These are phyloP conservation scores for Paramisgurnus dabryanus DNA, from an alignment of 2,113 vertebrate genomes.

Conservation along the genomic window DNA sequence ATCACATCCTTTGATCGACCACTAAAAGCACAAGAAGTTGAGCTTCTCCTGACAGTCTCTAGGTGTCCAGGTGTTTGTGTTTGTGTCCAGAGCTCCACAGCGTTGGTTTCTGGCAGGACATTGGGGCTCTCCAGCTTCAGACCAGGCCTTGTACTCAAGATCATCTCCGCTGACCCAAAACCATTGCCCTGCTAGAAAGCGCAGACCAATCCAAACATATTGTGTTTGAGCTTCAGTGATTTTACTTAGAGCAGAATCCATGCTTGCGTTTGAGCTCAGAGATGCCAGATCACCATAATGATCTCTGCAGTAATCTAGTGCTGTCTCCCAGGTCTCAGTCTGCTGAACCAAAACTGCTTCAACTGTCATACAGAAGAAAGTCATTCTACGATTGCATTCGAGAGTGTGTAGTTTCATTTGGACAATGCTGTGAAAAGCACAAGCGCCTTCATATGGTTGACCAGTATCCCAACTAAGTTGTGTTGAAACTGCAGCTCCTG, in stretches of 20 bases:
- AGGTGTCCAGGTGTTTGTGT: neutral
- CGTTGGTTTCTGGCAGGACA: slow-evolving; percentile 1
- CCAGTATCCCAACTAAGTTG: neutral
- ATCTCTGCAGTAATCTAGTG: slow-evolving; percentile 17
- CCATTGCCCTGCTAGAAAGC: slow-evolving; percentile 24
- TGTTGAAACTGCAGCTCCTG: neutral
- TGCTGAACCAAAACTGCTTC: neutral
- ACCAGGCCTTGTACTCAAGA: neutral
- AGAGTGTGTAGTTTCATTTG: neutral
- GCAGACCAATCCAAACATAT: slow-evolving; percentile 30
- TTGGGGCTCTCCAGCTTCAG: neutral
- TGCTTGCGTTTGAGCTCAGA: neutral
- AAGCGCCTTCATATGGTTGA: neutral
- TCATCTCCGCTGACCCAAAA: slow-evolving; percentile 25
- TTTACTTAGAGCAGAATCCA: neutral
- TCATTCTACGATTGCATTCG: neutral
- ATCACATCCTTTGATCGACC: neutral
- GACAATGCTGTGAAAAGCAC: neutral
- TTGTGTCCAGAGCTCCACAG: slow-evolving; percentile 10
- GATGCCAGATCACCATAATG: slow-evolving; percentile 20
- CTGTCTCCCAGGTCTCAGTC: slow-evolving; percentile 15
- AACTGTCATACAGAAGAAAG: slow-evolving; percentile 21
- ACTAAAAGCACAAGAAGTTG: slow-evolving; percentile 22
- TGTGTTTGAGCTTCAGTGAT: neutral
- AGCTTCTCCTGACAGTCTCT: slow-evolving; percentile 24